Percentiles rank a stretch among this genome's conserved stretches.
Conservation (phyloP, 1,140 invertebrate species). For the Diuraphis noxia region DNA sequence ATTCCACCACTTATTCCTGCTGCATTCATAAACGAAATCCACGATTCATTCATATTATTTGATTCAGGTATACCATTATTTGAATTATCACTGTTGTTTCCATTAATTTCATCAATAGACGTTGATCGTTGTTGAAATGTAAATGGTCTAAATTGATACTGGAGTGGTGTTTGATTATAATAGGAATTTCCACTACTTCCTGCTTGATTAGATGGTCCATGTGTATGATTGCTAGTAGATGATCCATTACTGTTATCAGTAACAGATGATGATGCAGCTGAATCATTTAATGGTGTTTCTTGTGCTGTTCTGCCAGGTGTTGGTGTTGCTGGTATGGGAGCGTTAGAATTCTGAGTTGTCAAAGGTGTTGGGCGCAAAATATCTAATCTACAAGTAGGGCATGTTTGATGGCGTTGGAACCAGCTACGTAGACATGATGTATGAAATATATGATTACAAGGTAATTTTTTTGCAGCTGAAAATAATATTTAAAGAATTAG, state of each 20-base stretch:
- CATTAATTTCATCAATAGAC: not conserved
- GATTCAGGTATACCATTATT: not conserved
- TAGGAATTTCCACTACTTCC: not conserved
- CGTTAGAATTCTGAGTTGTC: constrained; percentile 55
- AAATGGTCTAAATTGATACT: constrained; percentile 34
- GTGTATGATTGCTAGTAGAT: not conserved
- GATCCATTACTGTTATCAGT: not conserved
- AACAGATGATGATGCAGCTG: not conserved
- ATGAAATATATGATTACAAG: constrained; percentile 99
- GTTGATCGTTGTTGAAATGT: not conserved
- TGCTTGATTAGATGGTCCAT: not conserved
- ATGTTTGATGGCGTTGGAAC: constrained; percentile 99
- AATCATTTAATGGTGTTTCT: constrained; percentile 58
- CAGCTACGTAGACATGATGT: constrained; percentile 96
- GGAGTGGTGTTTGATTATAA: constrained; percentile 19
- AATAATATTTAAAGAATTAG: constrained; percentile 59
- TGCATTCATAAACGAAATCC: not conserved
- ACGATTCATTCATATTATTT: not conserved
- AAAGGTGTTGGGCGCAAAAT: constrained; percentile 75
- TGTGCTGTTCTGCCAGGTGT: constrained; percentile 57
- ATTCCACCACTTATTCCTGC: too few relatives aligned
- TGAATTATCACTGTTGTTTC: not conserved
- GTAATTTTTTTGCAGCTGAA: constrained; percentile 91
- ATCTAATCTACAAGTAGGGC: constrained; percentile 97
- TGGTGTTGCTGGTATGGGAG: constrained; percentile 59